Percentiles rank a stretch among this genome's conserved stretches.
phyloP scores from a whole-genome alignment of 2,888 invertebrate species.

The Euzophera pinguis region DNA sequence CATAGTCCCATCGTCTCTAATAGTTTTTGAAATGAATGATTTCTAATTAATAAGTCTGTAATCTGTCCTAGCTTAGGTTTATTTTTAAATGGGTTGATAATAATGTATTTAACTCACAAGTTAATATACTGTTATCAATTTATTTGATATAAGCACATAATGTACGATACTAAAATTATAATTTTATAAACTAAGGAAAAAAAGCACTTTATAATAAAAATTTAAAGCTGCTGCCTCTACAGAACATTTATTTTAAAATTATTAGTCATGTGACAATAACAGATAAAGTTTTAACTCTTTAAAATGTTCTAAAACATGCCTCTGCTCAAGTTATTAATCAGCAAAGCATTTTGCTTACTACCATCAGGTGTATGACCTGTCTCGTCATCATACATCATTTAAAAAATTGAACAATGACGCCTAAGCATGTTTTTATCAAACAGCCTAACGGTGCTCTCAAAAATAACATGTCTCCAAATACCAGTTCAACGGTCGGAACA shows the following conservation, averaged over 20 bases:
- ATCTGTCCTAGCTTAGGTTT: background rate
- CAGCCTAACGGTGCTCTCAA: background rate
- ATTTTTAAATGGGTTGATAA: background rate
- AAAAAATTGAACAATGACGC: conserved; percentile 8
- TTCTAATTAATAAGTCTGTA: background rate
- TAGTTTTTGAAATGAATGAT: conserved; percentile 8
- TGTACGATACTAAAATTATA: no score
- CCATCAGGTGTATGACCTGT: conserved; percentile 4
- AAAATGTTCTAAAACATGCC: no score
- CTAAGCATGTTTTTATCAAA: conserved; percentile 1
- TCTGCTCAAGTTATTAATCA: background rate
- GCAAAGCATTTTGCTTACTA: background rate
- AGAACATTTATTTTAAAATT: no score
- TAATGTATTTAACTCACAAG: no score
- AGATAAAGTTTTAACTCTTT: no score
- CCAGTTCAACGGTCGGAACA: background rate
- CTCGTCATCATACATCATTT: background rate
- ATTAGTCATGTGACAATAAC: no score
- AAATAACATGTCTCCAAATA: background rate
- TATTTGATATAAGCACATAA: no score
- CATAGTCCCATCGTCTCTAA: conserved; percentile 1
- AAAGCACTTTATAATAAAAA: no score
- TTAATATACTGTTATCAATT: no score
- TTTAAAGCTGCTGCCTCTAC: no score
- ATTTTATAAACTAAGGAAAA: no score